Percentiles rank a stretch among this genome's conserved stretches.
These are phyloP conservation scores for Zosterops hypoxanthus DNA, from an alignment of 2,113 vertebrate species.

Conservation along the genomic window DNA sequence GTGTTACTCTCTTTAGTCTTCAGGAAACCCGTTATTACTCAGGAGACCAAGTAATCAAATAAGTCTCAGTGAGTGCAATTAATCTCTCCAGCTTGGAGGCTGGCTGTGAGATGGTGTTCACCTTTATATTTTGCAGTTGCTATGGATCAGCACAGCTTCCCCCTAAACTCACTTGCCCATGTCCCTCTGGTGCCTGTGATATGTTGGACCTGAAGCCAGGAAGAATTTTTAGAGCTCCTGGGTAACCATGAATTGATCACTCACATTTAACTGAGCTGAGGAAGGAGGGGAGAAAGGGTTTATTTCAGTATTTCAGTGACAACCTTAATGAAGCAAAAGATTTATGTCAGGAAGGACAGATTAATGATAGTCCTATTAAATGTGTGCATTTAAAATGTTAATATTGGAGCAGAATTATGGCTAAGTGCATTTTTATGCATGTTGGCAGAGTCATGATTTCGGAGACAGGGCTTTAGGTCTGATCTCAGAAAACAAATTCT, in stretches of 20 bases:
- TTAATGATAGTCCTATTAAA: neutral
- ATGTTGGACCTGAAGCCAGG: neutral
- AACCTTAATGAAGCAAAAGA: neutral
- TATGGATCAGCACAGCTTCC: neutral
- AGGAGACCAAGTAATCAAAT: conserved; percentile 41
- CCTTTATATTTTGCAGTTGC: neutral
- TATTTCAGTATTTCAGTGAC: neutral
- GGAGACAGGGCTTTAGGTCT: neutral
- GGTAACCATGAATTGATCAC: neutral
- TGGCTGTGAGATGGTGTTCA: conserved; percentile 4
- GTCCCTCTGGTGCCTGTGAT: neutral
- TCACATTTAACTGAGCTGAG: neutral
- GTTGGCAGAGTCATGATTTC: neutral
- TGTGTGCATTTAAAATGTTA: neutral
- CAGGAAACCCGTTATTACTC: conserved; percentile 61
- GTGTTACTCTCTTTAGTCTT: conserved; percentile 29
- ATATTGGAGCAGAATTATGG: neutral
- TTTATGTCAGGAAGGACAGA: neutral
- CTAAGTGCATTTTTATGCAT: neutral
- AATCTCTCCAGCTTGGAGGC: conserved; percentile 21
- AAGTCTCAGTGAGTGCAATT: conserved; percentile 11
- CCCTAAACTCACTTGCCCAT: neutral
- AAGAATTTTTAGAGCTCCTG: neutral
- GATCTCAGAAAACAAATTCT: neutral
- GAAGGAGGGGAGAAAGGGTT: neutral